These are phyloP conservation scores for Pammene aurita DNA, from an alignment of 2,888 invertebrate genomes.

Conservation along the genomic window DNA sequence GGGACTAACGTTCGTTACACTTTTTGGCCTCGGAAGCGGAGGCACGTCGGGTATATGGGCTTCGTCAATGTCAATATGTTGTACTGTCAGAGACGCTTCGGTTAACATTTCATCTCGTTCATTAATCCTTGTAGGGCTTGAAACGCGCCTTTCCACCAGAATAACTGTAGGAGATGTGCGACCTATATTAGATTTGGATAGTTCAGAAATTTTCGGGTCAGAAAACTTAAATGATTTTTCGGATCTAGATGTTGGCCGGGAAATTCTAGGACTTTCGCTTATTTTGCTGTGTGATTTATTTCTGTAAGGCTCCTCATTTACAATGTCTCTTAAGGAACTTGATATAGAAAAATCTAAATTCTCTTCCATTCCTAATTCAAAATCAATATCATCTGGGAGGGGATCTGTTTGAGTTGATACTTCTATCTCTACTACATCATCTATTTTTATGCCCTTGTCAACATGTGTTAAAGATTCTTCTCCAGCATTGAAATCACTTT, in stretches of 20 bases:
- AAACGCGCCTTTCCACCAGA: slow-evolving; percentile 83
- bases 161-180: slow-evolving; percentile 85
- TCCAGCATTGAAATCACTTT: slow-evolving; percentile 42
- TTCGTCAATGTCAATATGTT: slow-evolving; percentile 84
- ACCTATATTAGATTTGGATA: slow-evolving; percentile 81
- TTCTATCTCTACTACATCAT: slow-evolving; percentile 85
- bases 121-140: slow-evolving; percentile 84
- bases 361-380: slow-evolving; percentile 83
- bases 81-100: slow-evolving; percentile 86
- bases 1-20: slow-evolving; percentile 48
- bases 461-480: slow-evolving; percentile 49
- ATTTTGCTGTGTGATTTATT: slow-evolving; percentile 76
- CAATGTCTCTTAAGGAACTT: slow-evolving; percentile 74
- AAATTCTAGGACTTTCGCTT: slow-evolving; percentile 74
- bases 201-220: slow-evolving; percentile 81
- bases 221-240: slow-evolving; percentile 83
- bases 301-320: slow-evolving; percentile 81
- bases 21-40: slow-evolving; percentile 71
- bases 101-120: slow-evolving; percentile 85
- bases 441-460: slow-evolving; percentile 54
- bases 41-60: slow-evolving; percentile 73
- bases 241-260: slow-evolving; percentile 81
- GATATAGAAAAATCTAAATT: slow-evolving; percentile 75
- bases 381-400: slow-evolving; percentile 89
- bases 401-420: slow-evolving; percentile 94